Conservation (phyloP, 2,888 invertebrate species). For the Zootermopsis nevadensis region DNA sequence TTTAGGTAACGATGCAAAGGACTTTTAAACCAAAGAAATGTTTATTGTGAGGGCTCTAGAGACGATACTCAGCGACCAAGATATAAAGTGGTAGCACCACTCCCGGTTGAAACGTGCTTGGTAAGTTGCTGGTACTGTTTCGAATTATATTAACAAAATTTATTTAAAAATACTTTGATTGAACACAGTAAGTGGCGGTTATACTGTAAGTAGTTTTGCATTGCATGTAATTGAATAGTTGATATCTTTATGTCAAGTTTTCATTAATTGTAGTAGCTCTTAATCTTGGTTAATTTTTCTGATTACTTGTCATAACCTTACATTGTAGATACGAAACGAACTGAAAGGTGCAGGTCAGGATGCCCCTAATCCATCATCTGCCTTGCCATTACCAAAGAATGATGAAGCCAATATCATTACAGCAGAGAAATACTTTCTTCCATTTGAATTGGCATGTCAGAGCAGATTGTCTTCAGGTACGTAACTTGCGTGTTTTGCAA, state of each 20-base stretch:
- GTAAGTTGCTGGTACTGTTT: conserved; percentile 66
- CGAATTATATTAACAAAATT: not conserved
- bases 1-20: conserved; percentile 57
- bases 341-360: conserved; percentile 76
- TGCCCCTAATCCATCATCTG: conserved; percentile 79
- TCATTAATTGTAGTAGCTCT: not conserved
- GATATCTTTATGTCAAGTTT: not conserved
- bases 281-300: not conserved
- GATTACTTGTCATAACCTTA: conserved; percentile 31
- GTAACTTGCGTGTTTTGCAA: not conserved
- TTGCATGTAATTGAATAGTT: not conserved
- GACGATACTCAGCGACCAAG: conserved; percentile 97
- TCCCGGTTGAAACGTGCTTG: conserved; percentile 95
- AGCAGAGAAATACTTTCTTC: conserved; percentile 97
- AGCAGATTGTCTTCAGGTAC: conserved; percentile 92
- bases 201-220: no score
- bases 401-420: conserved; percentile 78
- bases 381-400: conserved; percentile 90
- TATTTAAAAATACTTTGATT: no score
- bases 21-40: conserved; percentile 88
- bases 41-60: conserved; percentile 98
- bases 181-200: no score
- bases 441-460: conserved; percentile 98
- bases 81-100: conserved; percentile 95
- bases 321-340: conserved; percentile 80